These are phyloP conservation scores for Potorous gilbertii DNA, from an alignment of 2,797 vertebrate genomes.

Conservation along the genomic window DNA sequence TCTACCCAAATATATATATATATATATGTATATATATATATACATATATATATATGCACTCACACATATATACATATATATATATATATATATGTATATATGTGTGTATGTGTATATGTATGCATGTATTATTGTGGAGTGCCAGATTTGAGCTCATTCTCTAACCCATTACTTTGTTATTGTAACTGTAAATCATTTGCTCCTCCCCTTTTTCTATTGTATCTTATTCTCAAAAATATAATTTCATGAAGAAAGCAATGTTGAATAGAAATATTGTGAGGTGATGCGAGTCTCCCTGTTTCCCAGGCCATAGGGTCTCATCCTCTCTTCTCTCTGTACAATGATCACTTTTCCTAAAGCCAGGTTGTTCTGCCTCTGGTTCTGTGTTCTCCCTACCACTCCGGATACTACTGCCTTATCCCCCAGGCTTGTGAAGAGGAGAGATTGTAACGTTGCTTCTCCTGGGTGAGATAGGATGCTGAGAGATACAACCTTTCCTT, in stretches of 20 bases:
- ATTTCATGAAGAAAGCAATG: background rate
- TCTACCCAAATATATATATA: too few species aligned
- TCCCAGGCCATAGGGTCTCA: background rate
- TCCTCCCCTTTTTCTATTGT: background rate
- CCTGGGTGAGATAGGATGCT: background rate
- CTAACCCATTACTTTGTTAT: background rate
- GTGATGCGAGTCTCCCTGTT: background rate
- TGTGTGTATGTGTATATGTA: too few species aligned
- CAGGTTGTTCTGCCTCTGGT: background rate
- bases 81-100: too few species aligned
- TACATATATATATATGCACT: too few species aligned
- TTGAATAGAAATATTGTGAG: background rate
- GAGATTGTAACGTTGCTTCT: background rate
- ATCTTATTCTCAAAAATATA: background rate
- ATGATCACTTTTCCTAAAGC: background rate
- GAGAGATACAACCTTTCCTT: too few species aligned
- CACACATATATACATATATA: too few species aligned
- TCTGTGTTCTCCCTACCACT: background rate
- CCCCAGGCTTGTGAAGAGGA: background rate
- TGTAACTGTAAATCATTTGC: background rate
- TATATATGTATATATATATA: too few species aligned
- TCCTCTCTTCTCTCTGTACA: background rate
- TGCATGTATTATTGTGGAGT: background rate
- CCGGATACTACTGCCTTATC: background rate
- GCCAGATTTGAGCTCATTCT: background rate